phyloP scores from a whole-genome alignment of 1,140 invertebrate species.

The Pogonus chalceus region DNA sequence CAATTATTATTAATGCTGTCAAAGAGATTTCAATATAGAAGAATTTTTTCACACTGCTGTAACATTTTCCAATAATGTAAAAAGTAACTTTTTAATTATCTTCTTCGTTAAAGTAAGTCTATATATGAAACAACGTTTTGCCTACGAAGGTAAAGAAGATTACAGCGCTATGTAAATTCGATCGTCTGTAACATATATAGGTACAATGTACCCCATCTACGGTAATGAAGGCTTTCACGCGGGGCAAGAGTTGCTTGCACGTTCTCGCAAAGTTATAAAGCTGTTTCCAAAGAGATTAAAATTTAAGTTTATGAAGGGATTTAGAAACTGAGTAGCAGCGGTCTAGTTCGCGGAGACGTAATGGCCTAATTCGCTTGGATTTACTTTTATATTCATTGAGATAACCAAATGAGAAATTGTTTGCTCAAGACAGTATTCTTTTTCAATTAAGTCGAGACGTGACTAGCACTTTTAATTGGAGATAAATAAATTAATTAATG shows the following conservation, averaged over 20 bases:
- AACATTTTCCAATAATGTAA: too few relatives aligned
- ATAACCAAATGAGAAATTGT: constrained; percentile 5
- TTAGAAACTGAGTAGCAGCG: constrained; percentile 3
- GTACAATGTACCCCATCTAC: too few relatives aligned
- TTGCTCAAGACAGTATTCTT: not conserved
- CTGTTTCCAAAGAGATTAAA: constrained; percentile 25
- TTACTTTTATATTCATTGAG: not conserved
- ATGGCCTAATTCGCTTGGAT: constrained; percentile 4
- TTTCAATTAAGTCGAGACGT: not conserved
- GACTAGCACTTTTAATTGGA: not conserved
- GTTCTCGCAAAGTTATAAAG: constrained; percentile 16
- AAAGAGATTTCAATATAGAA: too few relatives aligned
- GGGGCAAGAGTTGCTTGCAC: not conserved
- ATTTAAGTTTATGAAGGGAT: constrained; percentile 23
- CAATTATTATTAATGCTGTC: too few relatives aligned
- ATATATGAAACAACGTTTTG: too few relatives aligned
- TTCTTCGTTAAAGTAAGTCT: too few relatives aligned
- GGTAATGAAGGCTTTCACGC: not conserved
- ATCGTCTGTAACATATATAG: too few relatives aligned
- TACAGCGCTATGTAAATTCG: too few relatives aligned
- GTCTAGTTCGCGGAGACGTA: not conserved
- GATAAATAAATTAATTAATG: not conserved
- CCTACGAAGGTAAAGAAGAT: too few relatives aligned
- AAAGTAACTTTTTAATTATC: too few relatives aligned
- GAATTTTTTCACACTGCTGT: too few relatives aligned